Base-by-base conservation (phyloP, 1,140 invertebrate species). In the Ruditapes philippinarum region DNA sequence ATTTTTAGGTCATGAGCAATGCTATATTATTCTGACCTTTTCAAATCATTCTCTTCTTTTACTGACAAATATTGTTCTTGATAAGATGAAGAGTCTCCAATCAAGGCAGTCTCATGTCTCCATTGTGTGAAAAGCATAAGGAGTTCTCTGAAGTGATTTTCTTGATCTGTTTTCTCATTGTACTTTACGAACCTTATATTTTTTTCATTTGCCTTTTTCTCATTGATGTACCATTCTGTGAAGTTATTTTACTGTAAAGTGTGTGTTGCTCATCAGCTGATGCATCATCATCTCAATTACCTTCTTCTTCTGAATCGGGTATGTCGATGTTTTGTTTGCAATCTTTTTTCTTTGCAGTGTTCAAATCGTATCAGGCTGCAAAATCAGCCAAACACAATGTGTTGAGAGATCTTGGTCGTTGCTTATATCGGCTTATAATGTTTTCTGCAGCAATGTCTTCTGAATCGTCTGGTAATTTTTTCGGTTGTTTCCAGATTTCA, bases 131-230 rank as follows among this genome's bases (percentile, higher is more conserved):
- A 92, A 2, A 90, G 70, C 90, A 91, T 90, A 0, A 84, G 51
- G n/a, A 51, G n/a, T 80, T 92, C 84, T 17, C 88, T 74, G 73
- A 90, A 91, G 80, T 79, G 49, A n/a, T 90, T 86, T 87, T 91
- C n/a, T 74, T 40, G 40, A 65, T 85, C 65, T 70, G 12, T 54
- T 68, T 45, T 54, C 31, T 74, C 33, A 28, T 73, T 38, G 68
- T 33, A 51, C 22, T 14, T 22, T 33, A 65, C 33, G 40, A 42
- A 74, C 42, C 60, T 42, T 25, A 57, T 49, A 49, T 74, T 40
- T 9, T 73, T 40, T 40, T 73, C 74, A 51, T 70, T 33, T 76
- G 1, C 9, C 62, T 68, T 68, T 38, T 68, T 68, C 17, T 33
- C 62, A 68, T 12, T 19, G 17, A 12, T 31, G 62, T 68, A 83